Evolutionary conservation across 2,113 vertebrate species (phyloP).

Genomic region (Bungarus multicinctus): DNA sequence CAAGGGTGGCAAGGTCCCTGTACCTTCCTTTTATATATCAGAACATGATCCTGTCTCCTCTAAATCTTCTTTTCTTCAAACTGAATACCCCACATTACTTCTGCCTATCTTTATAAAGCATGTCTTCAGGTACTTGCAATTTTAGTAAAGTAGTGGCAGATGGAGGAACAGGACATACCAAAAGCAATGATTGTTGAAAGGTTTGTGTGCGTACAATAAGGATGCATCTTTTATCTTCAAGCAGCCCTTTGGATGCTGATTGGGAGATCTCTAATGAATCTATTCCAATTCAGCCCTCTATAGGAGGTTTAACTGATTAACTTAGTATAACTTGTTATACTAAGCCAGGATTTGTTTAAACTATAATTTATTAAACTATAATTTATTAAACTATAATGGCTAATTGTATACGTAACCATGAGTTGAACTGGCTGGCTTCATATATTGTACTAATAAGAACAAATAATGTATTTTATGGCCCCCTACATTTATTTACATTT

Average conservation of each 20-base stretch:
- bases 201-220: background rate
- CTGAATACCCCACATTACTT: background rate
- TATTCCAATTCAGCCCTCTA: background rate
- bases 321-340: background rate
- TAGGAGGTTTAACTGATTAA: background rate
- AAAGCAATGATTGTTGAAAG: background rate
- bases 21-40: background rate
- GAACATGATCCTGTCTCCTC: background rate
- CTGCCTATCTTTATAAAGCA: background rate
- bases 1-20: background rate
- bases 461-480: background rate
- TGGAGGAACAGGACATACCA: background rate
- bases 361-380: background rate
- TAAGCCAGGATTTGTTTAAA: background rate
- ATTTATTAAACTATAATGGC: background rate
- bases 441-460: background rate
- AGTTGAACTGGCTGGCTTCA: background rate
- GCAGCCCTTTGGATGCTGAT: background rate
- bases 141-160: background rate
- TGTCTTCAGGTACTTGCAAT: background rate
- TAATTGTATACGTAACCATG: background rate
- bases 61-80: background rate
- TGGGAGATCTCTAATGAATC: background rate
- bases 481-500: background rate
- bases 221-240: background rate